These are phyloP conservation scores for Chiloscyllium plagiosum DNA, from an alignment of 2,113 vertebrate species.

Conservation along the genomic window DNA sequence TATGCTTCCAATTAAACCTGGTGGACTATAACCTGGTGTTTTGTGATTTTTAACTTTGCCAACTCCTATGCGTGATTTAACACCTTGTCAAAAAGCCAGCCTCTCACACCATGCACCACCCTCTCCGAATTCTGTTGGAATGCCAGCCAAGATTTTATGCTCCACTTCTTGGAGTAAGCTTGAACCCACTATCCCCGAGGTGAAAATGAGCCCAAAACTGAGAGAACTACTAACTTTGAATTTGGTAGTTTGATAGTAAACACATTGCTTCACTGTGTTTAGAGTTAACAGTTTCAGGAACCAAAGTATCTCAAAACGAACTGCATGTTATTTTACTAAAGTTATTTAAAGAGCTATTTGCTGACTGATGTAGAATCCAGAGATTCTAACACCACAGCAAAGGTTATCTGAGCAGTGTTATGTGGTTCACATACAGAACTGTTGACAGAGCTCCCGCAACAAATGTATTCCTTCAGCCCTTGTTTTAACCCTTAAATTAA, in stretches of 20 bases:
- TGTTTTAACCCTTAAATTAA: neutral
- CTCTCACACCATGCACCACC: neutral
- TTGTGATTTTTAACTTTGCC: no score
- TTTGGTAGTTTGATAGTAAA: neutral
- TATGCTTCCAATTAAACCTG: no score
- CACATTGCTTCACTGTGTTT: neutral
- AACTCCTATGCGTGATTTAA: neutral
- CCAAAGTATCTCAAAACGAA: neutral
- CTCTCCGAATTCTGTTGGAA: neutral
- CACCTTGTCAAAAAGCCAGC: neutral
- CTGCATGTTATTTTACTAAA: neutral
- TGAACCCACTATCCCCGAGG: neutral
- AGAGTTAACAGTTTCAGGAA: neutral
- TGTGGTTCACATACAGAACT: neutral
- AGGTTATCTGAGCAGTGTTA: neutral
- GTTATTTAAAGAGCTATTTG: neutral
- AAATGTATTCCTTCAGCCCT: constrained; percentile 1
- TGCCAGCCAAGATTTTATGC: neutral
- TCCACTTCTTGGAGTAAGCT: neutral
- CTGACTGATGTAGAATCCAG: neutral
- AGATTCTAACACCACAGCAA: neutral
- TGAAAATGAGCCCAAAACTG: neutral
- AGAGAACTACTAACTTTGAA: neutral
- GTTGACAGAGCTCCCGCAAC: constrained; percentile 6
- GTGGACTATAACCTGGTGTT: no score